Conservation (phyloP, 2,797 vertebrate species). For the Numenius phaeopus region DNA sequence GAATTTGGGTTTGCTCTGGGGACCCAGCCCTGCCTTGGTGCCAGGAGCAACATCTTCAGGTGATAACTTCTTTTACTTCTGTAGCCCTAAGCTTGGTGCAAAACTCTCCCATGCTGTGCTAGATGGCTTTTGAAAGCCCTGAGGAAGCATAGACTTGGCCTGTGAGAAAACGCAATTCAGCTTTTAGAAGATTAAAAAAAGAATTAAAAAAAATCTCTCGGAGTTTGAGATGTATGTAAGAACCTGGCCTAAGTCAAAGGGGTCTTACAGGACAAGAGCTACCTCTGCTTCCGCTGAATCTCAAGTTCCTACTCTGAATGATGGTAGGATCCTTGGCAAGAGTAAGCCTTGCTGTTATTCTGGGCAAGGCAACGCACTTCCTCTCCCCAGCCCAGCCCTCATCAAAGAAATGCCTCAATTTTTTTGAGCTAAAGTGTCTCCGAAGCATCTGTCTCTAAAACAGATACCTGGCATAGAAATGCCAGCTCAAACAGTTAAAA, state of each 20-base stretch:
- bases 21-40: neutral
- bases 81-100: neutral
- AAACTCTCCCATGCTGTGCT: neutral
- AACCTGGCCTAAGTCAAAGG: neutral
- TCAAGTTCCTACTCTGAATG: neutral
- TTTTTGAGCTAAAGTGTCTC: constrained; percentile 51
- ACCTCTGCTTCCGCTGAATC: neutral
- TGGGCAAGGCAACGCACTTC: constrained; percentile 41
- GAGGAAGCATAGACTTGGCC: neutral
- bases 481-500: constrained; percentile 48
- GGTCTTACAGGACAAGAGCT: neutral
- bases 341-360: constrained; percentile 28
- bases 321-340: neutral
- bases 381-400: neutral
- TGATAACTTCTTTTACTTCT: neutral
- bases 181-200: neutral
- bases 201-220: neutral
- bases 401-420: constrained; percentile 46
- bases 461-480: constrained; percentile 51
- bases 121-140: neutral
- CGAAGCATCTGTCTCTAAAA: constrained; percentile 66
- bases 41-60: neutral
- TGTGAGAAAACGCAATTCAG: neutral
- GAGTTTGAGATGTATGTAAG: neutral
- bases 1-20: neutral